Evolutionary conservation across 2,888 invertebrate genomes (phyloP).

Genomic region (Andrena camellia): DNA sequence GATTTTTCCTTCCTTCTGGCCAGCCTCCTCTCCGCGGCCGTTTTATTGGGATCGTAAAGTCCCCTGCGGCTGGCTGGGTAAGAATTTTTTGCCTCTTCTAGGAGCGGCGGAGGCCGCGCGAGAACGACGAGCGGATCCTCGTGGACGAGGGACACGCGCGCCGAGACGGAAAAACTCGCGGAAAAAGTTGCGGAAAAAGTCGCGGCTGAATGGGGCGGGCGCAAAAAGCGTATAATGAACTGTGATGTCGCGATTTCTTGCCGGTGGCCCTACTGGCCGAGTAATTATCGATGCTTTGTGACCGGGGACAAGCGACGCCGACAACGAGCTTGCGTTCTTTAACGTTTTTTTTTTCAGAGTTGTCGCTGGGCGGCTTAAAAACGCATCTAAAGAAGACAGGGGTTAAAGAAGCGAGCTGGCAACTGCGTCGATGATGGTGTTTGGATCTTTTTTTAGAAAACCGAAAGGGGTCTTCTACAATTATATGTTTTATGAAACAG

Average conservation of each 20-base stretch:
- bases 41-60: conserved; percentile 72
- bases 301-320: not conserved
- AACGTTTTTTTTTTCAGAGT: not conserved
- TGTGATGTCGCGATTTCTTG: conserved; percentile 46
- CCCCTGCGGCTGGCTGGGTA: conserved; percentile 47
- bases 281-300: conserved; percentile 51
- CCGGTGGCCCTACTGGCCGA: not conserved
- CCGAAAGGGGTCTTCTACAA: too few species aligned
- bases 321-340: not conserved
- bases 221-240: conserved; percentile 62
- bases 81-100: conserved; percentile 10
- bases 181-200: conserved; percentile 65
- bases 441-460: too few species aligned
- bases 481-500: too few species aligned
- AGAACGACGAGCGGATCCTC: not conserved
- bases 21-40: conserved; percentile 49
- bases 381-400: not conserved
- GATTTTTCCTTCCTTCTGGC: conserved; percentile 16
- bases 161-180: conserved; percentile 61
- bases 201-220: conserved; percentile 23
- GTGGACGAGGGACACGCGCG: conserved; percentile 51
- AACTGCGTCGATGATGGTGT: too few species aligned
- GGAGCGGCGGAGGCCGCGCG: not conserved
- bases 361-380: not conserved
- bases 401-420: not conserved